These are phyloP conservation scores for Choreutis nemorana DNA, from an alignment of 2,888 invertebrate species.

Conservation along the genomic window DNA sequence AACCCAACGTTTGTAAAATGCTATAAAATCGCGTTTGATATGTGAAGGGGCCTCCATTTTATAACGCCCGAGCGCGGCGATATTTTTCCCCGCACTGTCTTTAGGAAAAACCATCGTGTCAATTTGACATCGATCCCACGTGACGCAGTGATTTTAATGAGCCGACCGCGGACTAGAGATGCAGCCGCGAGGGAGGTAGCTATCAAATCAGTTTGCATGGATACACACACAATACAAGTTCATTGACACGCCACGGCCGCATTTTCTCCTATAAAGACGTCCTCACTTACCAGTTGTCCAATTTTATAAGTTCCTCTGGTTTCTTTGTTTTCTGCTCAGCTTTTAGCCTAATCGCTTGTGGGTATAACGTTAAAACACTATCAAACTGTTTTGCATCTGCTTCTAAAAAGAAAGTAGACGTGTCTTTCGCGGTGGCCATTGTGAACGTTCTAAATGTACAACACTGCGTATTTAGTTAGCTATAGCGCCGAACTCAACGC, in stretches of 20 bases:
- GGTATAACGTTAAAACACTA: conserved; percentile 89
- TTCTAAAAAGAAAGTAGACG: conserved; percentile 92
- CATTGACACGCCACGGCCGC: conserved; percentile 69
- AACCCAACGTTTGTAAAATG: too few relatives aligned
- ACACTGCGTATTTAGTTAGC: conserved; percentile 66
- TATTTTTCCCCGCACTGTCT: conserved; percentile 62
- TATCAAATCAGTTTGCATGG: conserved; percentile 69
- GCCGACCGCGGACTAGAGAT: conserved; percentile 70
- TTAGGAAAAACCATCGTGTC: conserved; percentile 65
- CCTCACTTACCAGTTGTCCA: conserved; percentile 92
- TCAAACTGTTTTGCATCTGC: conserved; percentile 88
- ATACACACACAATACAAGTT: conserved; percentile 69
- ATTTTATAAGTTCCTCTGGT: conserved; percentile 92
- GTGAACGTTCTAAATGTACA: conserved; percentile 70
- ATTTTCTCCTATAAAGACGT: conserved; percentile 64
- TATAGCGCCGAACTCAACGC: conserved; percentile 67
- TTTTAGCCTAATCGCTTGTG: conserved; percentile 89
- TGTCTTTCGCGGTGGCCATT: conserved; percentile 89
- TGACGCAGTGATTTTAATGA: conserved; percentile 77
- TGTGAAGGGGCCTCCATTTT: conserved; percentile 63
- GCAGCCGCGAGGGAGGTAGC: conserved; percentile 72
- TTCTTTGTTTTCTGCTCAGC: conserved; percentile 91
- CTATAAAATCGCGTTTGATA: conserved; percentile 43
- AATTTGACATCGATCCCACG: conserved; percentile 77
- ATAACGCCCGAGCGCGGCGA: conserved; percentile 62